These are phyloP conservation scores for Rynchops niger DNA, from an alignment of 2,113 vertebrate species.

Conservation along the genomic window DNA sequence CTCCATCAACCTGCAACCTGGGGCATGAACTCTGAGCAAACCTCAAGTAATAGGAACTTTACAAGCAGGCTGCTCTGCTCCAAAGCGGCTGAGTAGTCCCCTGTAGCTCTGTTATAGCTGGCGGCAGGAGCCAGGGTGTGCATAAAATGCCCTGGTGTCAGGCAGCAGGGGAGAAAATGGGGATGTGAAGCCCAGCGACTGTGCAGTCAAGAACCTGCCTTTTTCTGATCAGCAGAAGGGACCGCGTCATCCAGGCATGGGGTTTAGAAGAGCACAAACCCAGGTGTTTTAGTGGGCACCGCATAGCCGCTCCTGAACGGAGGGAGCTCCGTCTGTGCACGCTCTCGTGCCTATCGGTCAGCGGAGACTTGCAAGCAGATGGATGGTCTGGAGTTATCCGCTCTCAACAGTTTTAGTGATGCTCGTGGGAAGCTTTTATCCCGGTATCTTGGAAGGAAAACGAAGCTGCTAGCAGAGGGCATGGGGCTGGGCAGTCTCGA, in stretches of 20 bases:
- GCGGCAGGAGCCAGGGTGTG: neutral
- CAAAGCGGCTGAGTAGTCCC: neutral
- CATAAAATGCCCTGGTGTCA: neutral
- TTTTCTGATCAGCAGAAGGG: neutral
- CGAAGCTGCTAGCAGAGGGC: neutral
- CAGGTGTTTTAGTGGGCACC: neutral
- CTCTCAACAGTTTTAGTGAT: fast-evolving
- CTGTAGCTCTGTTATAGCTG: neutral
- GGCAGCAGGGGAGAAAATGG: neutral
- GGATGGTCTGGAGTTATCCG: neutral
- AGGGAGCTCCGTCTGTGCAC: neutral
- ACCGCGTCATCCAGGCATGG: fast-evolving
- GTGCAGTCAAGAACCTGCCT: neutral
- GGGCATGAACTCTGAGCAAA: conserved; percentile 21
- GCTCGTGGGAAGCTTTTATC: neutral
- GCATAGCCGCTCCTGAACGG: fast-evolving
- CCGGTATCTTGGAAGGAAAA: neutral
- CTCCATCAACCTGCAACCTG: conserved; percentile 6
- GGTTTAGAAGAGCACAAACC: neutral
- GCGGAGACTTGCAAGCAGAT: neutral
- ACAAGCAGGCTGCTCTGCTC: neutral
- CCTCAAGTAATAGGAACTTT: neutral
- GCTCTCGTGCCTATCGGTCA: fast-evolving
- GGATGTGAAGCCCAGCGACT: neutral
- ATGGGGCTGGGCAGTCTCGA: neutral